These are phyloP conservation scores for Pterois miles DNA, from an alignment of 2,797 vertebrate species.

Conservation along the genomic window DNA sequence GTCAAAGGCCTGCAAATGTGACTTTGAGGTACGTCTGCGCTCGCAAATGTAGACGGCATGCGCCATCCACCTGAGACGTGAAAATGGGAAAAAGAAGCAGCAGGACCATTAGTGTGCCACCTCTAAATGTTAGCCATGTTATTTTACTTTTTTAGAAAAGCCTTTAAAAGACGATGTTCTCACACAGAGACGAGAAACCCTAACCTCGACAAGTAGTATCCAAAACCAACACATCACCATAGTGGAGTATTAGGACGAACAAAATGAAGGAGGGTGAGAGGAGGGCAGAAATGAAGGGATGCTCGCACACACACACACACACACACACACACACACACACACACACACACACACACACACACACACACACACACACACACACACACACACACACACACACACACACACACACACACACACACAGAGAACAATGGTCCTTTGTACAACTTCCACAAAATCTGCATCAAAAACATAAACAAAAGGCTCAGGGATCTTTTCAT, in stretches of 20 bases:
- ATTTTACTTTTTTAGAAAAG: not conserved
- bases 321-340: too few species aligned
- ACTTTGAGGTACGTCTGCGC: too few species aligned
- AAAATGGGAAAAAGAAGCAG: too few species aligned
- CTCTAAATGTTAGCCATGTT: not conserved
- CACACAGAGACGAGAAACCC: not conserved
- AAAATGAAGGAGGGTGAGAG: not conserved
- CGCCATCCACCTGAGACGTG: too few species aligned
- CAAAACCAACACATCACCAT: not conserved
- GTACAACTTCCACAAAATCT: constrained; percentile 26
- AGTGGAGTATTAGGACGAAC: not conserved
- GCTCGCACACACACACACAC: not conserved
- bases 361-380: too few species aligned
- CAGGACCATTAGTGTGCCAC: too few species aligned
- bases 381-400: too few species aligned
- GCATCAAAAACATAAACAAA: constrained; percentile 42
- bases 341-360: too few species aligned
- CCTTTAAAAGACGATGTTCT: not conserved
- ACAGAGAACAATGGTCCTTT: constrained; percentile 58
- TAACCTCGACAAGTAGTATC: not conserved
- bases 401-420: too few species aligned
- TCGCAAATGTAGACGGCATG: too few species aligned
- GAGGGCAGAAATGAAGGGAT: not conserved
- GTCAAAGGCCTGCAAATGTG: too few species aligned
- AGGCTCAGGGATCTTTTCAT: constrained; percentile 43